Percentiles rank a stretch among this genome's conserved stretches.
Evolutionary conservation across 2,888 invertebrate genomes (phyloP).

Genomic region (Camponotus fellah): DNA sequence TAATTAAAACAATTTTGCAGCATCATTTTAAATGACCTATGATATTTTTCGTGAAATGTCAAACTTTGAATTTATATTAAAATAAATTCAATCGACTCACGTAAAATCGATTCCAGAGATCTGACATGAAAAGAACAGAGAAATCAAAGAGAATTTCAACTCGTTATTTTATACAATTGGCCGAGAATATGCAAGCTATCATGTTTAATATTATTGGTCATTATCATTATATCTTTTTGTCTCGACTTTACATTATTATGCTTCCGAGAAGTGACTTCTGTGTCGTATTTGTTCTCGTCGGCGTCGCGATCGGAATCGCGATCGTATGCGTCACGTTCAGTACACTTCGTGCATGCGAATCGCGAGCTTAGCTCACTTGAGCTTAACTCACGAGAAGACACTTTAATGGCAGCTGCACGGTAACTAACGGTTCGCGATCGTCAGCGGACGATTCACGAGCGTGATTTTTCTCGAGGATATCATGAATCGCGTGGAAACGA

Average conservation of each 20-base stretch:
- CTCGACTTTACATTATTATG: slow-evolving; percentile 48
- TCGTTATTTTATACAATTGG: background rate
- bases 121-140: background rate
- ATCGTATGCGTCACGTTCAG: slow-evolving; percentile 60
- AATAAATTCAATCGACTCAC: background rate
- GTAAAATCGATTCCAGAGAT: background rate
- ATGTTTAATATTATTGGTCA: slow-evolving; percentile 8
- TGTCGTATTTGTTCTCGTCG: slow-evolving; percentile 13
- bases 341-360: slow-evolving; percentile 66
- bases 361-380: slow-evolving; percentile 71
- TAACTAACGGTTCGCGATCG: slow-evolving; percentile 68
- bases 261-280: slow-evolving; percentile 56
- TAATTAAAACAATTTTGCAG: background rate
- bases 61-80: background rate
- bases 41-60: background rate
- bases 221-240: slow-evolving; percentile 25
- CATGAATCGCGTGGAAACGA: slow-evolving; percentile 42
- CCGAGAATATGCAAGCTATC: background rate
- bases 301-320: slow-evolving; percentile 32
- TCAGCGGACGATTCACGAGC: slow-evolving; percentile 17
- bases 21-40: background rate
- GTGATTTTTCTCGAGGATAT: slow-evolving; percentile 33
- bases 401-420: slow-evolving; percentile 70
- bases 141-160: background rate
- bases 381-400: slow-evolving; percentile 71